Conservation (phyloP, 2,797 vertebrate genomes). For the Pampus argenteus region DNA sequence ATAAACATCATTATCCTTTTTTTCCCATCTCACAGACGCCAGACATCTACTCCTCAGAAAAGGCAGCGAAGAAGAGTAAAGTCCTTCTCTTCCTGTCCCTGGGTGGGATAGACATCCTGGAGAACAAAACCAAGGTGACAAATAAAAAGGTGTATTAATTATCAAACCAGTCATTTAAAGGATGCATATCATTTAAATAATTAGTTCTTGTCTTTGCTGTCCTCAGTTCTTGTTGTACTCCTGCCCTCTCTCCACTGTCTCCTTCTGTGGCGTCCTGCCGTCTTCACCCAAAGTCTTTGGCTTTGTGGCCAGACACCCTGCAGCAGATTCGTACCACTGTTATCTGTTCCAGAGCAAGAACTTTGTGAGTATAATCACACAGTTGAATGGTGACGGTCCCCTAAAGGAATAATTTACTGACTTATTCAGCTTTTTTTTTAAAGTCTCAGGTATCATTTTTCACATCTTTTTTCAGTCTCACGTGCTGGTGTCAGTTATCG, state of each 20-base stretch:
- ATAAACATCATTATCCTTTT: too few relatives aligned
- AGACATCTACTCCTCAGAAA: constrained; percentile 58
- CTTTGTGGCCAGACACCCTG: constrained; percentile 82
- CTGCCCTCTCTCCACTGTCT: constrained; percentile 77
- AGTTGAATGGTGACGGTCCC: too few relatives aligned
- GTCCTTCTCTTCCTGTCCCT: constrained; percentile 78
- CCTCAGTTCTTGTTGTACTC: constrained; percentile 83
- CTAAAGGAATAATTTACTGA: background rate
- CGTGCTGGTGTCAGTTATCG: constrained; percentile 82
- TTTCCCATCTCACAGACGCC: constrained; percentile 58
- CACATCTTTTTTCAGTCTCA: constrained; percentile 69
- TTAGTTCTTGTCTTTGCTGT: background rate
- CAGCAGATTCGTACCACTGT: constrained; percentile 78
- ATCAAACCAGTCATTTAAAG: background rate
- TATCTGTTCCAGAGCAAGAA: constrained; percentile 83
- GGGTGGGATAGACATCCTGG: constrained; percentile 82
- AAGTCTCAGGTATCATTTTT: background rate
- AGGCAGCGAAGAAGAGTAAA: constrained; percentile 76
- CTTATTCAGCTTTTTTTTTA: background rate
- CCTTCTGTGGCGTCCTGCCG: constrained; percentile 81
- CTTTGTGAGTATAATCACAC: constrained; percentile 78
- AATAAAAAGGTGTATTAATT: accelerated
- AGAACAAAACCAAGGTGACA: constrained; percentile 81
- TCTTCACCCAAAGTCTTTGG: constrained; percentile 79
- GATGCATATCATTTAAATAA: too few relatives aligned